These are phyloP conservation scores for Morelia viridis DNA, from an alignment of 2,797 vertebrate species.

Conservation along the genomic window DNA sequence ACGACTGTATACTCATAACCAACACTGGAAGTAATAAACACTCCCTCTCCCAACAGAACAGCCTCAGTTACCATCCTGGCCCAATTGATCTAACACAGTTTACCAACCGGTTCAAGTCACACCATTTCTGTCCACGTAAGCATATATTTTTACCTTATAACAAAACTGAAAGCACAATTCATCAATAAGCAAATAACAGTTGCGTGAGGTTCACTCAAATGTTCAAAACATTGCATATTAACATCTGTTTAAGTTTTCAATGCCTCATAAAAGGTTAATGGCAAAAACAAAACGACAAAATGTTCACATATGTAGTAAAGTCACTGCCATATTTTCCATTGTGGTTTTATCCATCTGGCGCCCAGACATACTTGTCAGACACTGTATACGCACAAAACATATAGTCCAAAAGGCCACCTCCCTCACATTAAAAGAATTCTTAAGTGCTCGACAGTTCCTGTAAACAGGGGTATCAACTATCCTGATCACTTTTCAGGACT, in stretches of 20 bases:
- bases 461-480: conserved; percentile 1
- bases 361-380: conserved; percentile 32
- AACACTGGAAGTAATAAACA: background rate
- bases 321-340: conserved; percentile 37
- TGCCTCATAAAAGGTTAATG: background rate
- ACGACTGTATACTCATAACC: background rate
- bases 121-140: background rate
- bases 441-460: background rate
- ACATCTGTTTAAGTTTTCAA: background rate
- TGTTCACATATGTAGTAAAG: background rate
- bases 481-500: background rate
- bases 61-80: background rate
- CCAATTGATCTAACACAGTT: background rate
- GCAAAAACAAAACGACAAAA: background rate
- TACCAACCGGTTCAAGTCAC: background rate
- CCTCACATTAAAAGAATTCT: conserved; percentile 28
- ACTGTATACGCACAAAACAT: conserved; percentile 40
- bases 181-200: background rate
- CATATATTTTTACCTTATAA: background rate
- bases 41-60: background rate
- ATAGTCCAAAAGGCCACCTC: conserved; percentile 7
- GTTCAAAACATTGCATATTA: background rate
- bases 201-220: background rate
- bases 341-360: conserved; percentile 23
- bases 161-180: background rate